These are phyloP conservation scores for Empidonax traillii DNA, from an alignment of 2,113 vertebrate species.

Conservation along the genomic window DNA sequence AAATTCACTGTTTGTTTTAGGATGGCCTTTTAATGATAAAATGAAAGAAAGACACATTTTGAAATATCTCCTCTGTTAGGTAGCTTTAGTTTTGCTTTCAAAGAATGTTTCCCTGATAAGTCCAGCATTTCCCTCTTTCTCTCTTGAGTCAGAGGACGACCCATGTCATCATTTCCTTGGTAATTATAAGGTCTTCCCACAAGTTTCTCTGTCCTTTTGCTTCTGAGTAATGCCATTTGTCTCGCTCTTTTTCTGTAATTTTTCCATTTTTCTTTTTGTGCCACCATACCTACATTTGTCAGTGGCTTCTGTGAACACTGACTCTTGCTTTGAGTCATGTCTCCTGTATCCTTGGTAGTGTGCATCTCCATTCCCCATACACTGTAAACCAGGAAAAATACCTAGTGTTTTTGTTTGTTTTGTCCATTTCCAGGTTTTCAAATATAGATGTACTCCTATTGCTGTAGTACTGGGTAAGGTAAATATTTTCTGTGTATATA, in stretches of 20 bases:
- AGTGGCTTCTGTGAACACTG: neutral
- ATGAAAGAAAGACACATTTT: neutral
- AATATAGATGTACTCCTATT: neutral
- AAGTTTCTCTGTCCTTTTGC: neutral
- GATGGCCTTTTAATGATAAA: neutral
- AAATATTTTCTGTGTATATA: neutral
- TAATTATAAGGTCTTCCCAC: neutral
- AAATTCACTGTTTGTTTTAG: neutral
- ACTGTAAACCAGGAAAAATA: neutral
- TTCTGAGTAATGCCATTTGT: neutral
- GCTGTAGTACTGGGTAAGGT: neutral
- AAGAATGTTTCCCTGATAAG: neutral
- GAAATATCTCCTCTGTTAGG: neutral
- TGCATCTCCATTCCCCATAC: neutral
- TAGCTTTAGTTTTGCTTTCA: conserved; percentile 15
- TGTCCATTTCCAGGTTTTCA: neutral
- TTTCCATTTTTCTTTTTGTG: neutral
- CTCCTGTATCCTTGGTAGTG: neutral
- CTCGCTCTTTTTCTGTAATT: accelerated
- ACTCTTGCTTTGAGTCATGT: neutral
- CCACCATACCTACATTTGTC: neutral
- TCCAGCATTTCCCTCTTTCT: neutral
- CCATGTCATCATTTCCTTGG: neutral
- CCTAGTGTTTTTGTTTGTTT: neutral
- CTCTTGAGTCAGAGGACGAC: neutral